Evolutionary conservation across 2,113 vertebrate species (phyloP).

Genomic region (Balaeniceps rex): DNA sequence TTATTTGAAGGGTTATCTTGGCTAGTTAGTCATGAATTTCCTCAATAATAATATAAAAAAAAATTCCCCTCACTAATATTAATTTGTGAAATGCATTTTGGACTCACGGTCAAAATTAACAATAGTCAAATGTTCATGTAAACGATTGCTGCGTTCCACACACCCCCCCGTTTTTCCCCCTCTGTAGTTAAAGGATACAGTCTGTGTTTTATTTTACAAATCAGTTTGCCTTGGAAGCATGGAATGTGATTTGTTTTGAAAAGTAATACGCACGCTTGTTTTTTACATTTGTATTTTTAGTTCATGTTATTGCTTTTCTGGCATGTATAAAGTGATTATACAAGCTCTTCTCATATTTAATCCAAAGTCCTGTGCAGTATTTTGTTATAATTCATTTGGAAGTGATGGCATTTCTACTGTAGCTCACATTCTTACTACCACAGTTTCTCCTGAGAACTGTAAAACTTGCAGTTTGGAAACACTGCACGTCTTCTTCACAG

Average conservation of each 20-base stretch:
- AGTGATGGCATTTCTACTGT: neutral
- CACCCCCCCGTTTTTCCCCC: fast-evolving
- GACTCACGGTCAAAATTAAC: neutral
- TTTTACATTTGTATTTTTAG: neutral
- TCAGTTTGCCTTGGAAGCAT: neutral
- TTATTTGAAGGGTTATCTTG: neutral
- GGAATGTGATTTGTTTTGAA: conserved; percentile 23
- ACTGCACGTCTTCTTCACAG: neutral
- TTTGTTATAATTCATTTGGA: neutral
- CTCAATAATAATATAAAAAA: neutral
- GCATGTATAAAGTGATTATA: neutral
- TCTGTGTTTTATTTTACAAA: neutral
- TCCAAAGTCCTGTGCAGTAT: neutral
- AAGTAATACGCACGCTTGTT: conserved; percentile 1
- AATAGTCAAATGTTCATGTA: neutral
- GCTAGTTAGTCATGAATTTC: neutral
- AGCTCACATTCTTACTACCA: neutral
- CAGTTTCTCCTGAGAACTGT: conserved; percentile 17
- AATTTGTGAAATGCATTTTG: neutral
- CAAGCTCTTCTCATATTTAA: neutral
- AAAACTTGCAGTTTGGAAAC: neutral
- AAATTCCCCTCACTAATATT: neutral
- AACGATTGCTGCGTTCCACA: neutral
- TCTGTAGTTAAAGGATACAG: neutral
- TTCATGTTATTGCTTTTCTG: neutral